Conservation (phyloP, 2,797 vertebrate species). For the Microchirus variegatus region DNA sequence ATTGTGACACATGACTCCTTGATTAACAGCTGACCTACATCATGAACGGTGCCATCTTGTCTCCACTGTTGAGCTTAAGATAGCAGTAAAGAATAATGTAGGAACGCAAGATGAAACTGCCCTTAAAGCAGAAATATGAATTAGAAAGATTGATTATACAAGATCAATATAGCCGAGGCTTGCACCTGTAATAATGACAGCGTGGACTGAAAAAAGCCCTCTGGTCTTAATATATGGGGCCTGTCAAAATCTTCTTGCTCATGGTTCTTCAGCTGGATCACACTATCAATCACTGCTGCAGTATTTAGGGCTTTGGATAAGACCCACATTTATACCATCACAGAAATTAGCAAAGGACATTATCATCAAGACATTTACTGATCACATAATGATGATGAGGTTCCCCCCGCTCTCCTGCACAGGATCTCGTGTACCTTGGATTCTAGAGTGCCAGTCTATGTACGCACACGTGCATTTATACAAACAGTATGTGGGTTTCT, state of each 20-base stretch:
- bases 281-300: conserved; percentile 58
- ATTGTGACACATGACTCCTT: conserved; percentile 34
- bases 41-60: conserved; percentile 33
- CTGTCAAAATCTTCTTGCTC: conserved; percentile 64
- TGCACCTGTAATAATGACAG: conserved; percentile 50
- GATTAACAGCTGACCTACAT: conserved; percentile 52
- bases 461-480: neutral
- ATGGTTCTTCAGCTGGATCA: conserved; percentile 36
- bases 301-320: conserved; percentile 22
- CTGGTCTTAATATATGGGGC: conserved; percentile 60
- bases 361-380: neutral
- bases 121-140: conserved; percentile 21
- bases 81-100: conserved; percentile 8
- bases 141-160: conserved; percentile 42
- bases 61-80: conserved; percentile 25
- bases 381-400: conserved; percentile 11
- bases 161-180: conserved; percentile 45
- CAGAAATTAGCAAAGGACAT: neutral
- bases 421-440: neutral
- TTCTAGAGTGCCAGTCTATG: neutral
- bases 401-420: neutral
- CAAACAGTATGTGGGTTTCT: neutral
- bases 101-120: conserved; percentile 19
- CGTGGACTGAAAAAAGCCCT: conserved; percentile 37
- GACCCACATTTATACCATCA: conserved; percentile 12